phyloP scores from a whole-genome alignment of 92 coral and sea anemone species.

The Pocillopora meandrina region DNA sequence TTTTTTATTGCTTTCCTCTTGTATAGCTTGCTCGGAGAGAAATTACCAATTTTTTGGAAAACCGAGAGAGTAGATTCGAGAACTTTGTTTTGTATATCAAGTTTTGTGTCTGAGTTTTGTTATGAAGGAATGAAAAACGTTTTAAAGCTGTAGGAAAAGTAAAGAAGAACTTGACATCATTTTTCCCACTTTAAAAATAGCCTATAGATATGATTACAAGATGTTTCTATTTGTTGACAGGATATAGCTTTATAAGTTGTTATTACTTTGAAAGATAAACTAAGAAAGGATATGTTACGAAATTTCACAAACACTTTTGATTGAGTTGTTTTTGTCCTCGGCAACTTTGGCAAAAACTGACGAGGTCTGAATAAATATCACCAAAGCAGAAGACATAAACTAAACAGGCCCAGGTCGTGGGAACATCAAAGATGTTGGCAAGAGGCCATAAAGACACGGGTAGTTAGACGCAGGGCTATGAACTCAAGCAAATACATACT shows the following conservation, averaged over 20 bases:
- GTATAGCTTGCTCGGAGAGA: neutral
- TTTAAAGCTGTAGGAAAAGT: neutral
- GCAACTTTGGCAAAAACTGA: neutral
- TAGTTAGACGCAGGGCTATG: neutral
- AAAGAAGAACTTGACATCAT: neutral
- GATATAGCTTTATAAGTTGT: neutral
- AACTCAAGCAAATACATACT: neutral
- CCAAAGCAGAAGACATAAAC: neutral
- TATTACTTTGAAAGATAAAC: neutral
- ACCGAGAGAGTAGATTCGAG: no score
- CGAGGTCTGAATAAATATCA: constrained; percentile 3
- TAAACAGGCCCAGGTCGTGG: neutral
- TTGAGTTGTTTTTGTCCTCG: neutral
- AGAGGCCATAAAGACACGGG: neutral
- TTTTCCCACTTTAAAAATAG: neutral
- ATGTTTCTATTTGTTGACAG: constrained; percentile 11
- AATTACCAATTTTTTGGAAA: no score
- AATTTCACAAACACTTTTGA: neutral
- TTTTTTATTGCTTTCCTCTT: neutral
- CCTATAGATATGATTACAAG: neutral
- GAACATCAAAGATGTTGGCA: constrained; percentile 2
- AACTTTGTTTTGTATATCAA: neutral
- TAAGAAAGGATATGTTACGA: neutral
- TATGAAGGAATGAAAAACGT: neutral
- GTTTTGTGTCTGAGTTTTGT: neutral